Conservation (phyloP, 2,888 invertebrate species). For the Agrotis puta region DNA sequence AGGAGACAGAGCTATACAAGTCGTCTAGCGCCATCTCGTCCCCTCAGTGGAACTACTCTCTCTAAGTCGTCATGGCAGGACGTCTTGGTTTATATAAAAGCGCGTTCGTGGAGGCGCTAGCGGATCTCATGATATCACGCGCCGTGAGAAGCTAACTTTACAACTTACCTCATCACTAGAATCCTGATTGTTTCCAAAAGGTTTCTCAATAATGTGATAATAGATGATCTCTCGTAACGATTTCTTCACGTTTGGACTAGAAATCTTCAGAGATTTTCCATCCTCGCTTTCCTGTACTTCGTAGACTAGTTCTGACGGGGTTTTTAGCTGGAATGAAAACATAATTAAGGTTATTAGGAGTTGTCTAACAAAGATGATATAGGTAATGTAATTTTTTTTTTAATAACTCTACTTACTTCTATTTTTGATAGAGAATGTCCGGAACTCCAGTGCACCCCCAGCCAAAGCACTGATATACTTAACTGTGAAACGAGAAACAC, state of each 20-base stretch:
- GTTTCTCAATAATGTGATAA: conserved; percentile 72
- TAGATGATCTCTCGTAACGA: conserved; percentile 72
- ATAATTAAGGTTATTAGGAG: neutral
- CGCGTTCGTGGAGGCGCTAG: too few relatives aligned
- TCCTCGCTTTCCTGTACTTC: conserved; percentile 62
- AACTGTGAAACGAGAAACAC: conserved; percentile 49
- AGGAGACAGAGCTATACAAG: too few relatives aligned
- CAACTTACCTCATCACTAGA: conserved; percentile 30
- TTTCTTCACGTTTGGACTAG: conserved; percentile 60
- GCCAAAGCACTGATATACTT: conserved; percentile 46
- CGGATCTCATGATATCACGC: too few relatives aligned
- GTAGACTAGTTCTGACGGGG: conserved; percentile 58
- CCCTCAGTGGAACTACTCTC: too few relatives aligned
- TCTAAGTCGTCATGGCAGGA: too few relatives aligned
- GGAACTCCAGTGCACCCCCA: conserved; percentile 29
- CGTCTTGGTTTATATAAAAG: too few relatives aligned
- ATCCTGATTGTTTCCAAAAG: conserved; percentile 54
- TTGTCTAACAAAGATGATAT: too few relatives aligned
- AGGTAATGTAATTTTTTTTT: too few relatives aligned
- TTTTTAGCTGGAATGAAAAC: conserved; percentile 36
- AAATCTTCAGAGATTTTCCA: conserved; percentile 46
- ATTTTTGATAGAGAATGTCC: conserved; percentile 60
- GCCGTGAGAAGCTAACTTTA: neutral
- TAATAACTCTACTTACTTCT: conserved; percentile 65
- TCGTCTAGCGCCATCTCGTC: too few relatives aligned